Evolutionary conservation across 1,140 invertebrate species (phyloP).

Genomic region (Gyrodactylus salaris): DNA sequence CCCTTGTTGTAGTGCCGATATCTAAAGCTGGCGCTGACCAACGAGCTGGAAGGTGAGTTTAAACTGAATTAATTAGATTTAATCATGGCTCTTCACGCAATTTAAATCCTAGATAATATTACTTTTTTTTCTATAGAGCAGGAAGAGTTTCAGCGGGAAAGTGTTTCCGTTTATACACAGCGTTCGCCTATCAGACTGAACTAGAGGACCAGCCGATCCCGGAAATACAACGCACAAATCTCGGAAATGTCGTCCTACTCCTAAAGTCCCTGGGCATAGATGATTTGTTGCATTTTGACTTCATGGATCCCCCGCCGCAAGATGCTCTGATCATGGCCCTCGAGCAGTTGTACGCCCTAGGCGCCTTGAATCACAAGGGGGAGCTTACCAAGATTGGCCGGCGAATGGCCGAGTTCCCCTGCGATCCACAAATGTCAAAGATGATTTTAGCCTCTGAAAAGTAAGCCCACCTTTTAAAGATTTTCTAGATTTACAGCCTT

Average conservation of each 20-base stretch:
- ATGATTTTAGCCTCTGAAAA: conserved; percentile 88
- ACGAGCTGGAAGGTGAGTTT: conserved; percentile 9
- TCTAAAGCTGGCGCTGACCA: conserved; percentile 32
- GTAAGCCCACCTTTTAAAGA: conserved; percentile 22
- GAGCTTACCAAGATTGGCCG: conserved; percentile 77
- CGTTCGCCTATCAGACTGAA: conserved; percentile 81
- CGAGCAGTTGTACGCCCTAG: conserved; percentile 81
- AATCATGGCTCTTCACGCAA: too few relatives aligned
- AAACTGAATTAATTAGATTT: too few relatives aligned
- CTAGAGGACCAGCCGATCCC: conserved; percentile 84
- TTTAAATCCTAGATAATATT: background rate
- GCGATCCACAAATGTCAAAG: conserved; percentile 94
- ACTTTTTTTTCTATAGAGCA: conserved; percentile 11
- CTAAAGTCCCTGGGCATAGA: conserved; percentile 33
- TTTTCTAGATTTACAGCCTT: background rate
- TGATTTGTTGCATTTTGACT: conserved; percentile 89
- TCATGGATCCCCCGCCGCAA: conserved; percentile 79
- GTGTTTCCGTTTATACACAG: conserved; percentile 61
- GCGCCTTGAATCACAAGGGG: conserved; percentile 82
- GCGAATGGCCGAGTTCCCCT: conserved; percentile 91
- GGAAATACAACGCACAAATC: conserved; percentile 27
- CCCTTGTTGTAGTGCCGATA: conserved; percentile 76
- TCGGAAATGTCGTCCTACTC: conserved; percentile 21
- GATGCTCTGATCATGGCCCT: conserved; percentile 67
- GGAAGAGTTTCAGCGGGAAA: conserved; percentile 33